Evolutionary conservation across 2,888 invertebrate species (phyloP), one percentile per base, ranked within the genome.

Genomic region (Hesperia comma): DNA sequence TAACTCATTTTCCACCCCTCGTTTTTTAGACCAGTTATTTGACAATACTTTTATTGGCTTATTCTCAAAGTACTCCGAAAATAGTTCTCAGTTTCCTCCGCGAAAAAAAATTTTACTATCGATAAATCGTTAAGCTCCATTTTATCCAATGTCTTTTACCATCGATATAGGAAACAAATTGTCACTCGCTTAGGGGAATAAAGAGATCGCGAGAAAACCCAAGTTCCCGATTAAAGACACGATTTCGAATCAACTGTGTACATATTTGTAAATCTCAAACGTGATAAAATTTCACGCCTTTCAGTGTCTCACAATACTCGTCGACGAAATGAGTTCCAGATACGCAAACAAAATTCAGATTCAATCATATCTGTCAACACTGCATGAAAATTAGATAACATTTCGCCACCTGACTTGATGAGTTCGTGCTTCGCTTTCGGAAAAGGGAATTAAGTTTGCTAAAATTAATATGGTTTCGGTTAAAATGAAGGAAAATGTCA

Each of bases 341-440:
- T 67, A 69, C 69, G 70, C 69, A 74, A 72, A 71, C 69, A 72
- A 70, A 74, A 67, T 68, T 57, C 63, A 67, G 63, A 70, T 70
- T 63, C 68, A 70, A 70, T 70, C 68, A 70, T 57, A 63, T 68
- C 68, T 62, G 74, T 69, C 63, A 63, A 63, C 63, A 63, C 57
- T 63, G 57, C 57, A 51, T 57, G 57, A 57, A 63, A 19, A 51
- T 63, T 40, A 57, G 57, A 63, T 63, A 63, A 63, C 51, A 51
- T 57, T 49, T 17, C 63, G 57, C 12, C 51, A 51, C 51, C 46
- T 46, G 63, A 56, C 56, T 56, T 63, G 63, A 63, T 33, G 63
- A 56, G 63, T 51, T 57, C 51, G 63, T 40, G 56, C 56, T 41
- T 57, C 51, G 49, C 49, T 37, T 40, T 8, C 57, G 21, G 15